phyloP scores from a whole-genome alignment of 2,888 invertebrate genomes.

The Pyrochroa serraticornis region DNA sequence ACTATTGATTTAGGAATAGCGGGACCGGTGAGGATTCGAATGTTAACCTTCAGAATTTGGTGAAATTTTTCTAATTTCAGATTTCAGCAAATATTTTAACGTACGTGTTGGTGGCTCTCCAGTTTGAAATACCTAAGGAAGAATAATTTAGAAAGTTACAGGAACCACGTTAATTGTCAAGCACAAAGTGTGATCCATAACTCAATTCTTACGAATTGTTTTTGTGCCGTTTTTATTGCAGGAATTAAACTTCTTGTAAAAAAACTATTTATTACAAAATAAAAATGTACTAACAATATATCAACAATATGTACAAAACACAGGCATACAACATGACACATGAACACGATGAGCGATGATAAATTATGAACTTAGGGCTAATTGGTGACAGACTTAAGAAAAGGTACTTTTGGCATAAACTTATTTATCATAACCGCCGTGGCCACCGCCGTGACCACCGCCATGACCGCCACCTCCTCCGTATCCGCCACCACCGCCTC shows the following conservation, averaged over 20 bases:
- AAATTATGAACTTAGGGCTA: slow-evolving; percentile 27
- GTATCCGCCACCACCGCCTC: slow-evolving; percentile 7
- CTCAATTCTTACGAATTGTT: not conserved
- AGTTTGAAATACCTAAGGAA: slow-evolving; percentile 54
- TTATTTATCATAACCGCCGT: slow-evolving; percentile 25
- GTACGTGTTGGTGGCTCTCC: slow-evolving; percentile 56
- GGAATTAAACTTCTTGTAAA: slow-evolving; percentile 10
- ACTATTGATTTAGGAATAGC: slow-evolving; percentile 54
- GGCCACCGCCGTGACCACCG: slow-evolving; percentile 23
- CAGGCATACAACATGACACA: slow-evolving; percentile 34
- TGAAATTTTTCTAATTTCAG: slow-evolving; percentile 44
- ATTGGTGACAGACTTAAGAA: slow-evolving; percentile 19
- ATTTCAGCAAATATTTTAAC: slow-evolving; percentile 56
- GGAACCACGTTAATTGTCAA: not conserved
- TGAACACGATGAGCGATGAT: slow-evolving; percentile 36
- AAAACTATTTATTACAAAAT: slow-evolving; percentile 19
- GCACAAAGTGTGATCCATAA: not conserved
- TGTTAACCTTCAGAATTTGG: not conserved
- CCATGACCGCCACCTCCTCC: not conserved
- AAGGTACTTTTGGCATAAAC: slow-evolving; percentile 21
- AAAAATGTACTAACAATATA: slow-evolving; percentile 31
- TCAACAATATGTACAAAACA: slow-evolving; percentile 39
- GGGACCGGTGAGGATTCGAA: slow-evolving; percentile 50
- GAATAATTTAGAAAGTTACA: slow-evolving; percentile 21
- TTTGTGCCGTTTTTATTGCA: not conserved